A percentile compares a stretch with the other conserved stretches of the same genome.
phyloP scores from a whole-genome alignment of 2,888 invertebrate species.

The Phasia obesa region DNA sequence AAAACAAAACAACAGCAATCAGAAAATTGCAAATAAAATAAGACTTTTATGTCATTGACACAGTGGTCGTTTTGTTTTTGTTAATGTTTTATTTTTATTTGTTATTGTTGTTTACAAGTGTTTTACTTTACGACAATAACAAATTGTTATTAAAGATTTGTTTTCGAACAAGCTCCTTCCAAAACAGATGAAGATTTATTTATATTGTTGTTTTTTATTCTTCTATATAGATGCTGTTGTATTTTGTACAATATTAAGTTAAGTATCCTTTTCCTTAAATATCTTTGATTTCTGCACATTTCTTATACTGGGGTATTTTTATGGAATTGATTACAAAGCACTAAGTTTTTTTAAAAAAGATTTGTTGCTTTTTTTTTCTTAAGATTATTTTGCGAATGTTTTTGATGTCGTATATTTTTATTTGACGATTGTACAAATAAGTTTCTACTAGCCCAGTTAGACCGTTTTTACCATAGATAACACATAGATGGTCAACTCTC shows the following conservation, averaged over 20 bases:
- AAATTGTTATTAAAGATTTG: slow-evolving; percentile 52
- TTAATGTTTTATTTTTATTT: not conserved
- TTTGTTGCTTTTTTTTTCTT: slow-evolving; percentile 11
- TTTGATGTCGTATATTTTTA: no score
- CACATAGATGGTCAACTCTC: no score
- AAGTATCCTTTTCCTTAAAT: not conserved
- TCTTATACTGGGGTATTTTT: not conserved
- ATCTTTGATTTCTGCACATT: not conserved
- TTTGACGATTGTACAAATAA: no score
- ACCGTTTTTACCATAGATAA: no score
- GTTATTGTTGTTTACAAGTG: slow-evolving; percentile 53
- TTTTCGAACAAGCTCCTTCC: slow-evolving; percentile 30
- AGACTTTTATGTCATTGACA: slow-evolving; percentile 59
- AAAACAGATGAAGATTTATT: slow-evolving; percentile 46
- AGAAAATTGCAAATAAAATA: slow-evolving; percentile 33
- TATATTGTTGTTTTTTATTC: not conserved
- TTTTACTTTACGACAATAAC: slow-evolving; percentile 46
- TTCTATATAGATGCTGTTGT: not conserved
- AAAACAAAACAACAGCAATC: slow-evolving; percentile 6
- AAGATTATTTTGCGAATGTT: not conserved
- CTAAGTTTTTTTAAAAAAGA: not conserved
- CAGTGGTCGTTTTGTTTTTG: slow-evolving; percentile 45
- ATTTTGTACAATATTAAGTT: not conserved
- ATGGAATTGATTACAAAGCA: slow-evolving; percentile 26
- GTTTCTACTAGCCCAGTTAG: no score